Base-by-base conservation (phyloP, 2,797 vertebrate genomes). In the Gallinago nigripennis region DNA sequence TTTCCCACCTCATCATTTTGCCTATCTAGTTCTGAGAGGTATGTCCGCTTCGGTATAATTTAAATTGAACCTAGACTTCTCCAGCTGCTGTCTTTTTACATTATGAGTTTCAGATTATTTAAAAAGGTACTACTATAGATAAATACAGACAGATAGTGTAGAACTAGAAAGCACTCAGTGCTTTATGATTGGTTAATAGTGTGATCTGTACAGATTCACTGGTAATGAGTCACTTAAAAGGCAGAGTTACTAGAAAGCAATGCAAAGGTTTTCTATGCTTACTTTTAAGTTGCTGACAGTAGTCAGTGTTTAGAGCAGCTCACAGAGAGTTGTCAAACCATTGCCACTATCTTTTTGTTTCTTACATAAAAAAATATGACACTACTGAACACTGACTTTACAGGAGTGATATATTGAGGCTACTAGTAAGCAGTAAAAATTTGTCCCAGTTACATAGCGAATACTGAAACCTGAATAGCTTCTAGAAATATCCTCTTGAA, bases 401-500 rank as follows among this genome's bases (percentile, higher is more conserved):
- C 8, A 45, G 20, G 16, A 89, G 3, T 45, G 5, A 9, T 61
- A 30, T 50, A 33, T 13, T 45, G 45, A 68, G 16, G 7, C 14
- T 83, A 21, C 8, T 24, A 58, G 16, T 0, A 0, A 64, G 31
- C 27, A 51, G 19, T 51, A 72, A 51, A 12, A 45, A 31, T 61
- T 92, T 81, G 20, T 61, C 25, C 12, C 19, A 8, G 23, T 63
- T 91, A 6, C 9, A 12, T 19, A 30, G 5, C 25, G 23, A 61
- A 50, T 60, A 30, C 19, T 39, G 43, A 85, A 87, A 79, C 31
- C 16, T 41, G 10, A 73, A 53, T 45, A 51, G 24, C 48, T 86
- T 87, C 91, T 85, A 71, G 57, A 92, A 83, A 94, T 85, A 53
- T 11, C 61, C 24, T 91, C 48, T 89, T 94, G 70, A 92, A 82